These are phyloP conservation scores for Eucera pruinosa DNA, from an alignment of 2,888 invertebrate species.

Conservation along the genomic window DNA sequence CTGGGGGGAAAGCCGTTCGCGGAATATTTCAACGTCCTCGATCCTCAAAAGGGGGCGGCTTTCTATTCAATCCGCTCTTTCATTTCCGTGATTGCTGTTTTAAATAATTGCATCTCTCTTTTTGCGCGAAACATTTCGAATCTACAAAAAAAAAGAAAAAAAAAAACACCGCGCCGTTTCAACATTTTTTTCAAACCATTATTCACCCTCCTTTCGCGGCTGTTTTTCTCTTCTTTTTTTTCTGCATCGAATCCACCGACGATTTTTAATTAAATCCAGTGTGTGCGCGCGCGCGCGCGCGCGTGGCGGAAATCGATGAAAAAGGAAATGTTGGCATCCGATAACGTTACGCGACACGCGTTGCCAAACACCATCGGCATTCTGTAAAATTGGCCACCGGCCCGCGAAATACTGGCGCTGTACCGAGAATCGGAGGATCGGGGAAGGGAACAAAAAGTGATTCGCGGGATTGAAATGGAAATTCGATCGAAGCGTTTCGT, in stretches of 20 bases:
- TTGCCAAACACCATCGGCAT: constrained; percentile 43
- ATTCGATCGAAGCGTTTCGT: constrained; percentile 32
- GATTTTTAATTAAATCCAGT: constrained; percentile 67
- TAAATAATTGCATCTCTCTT: constrained; percentile 81
- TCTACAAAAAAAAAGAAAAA: too few relatives aligned
- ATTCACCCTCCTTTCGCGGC: constrained; percentile 18
- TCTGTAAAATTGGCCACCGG: constrained; percentile 50
- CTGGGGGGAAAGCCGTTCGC: constrained; percentile 77
- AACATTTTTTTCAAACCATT: too few relatives aligned
- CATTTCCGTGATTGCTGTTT: constrained; percentile 83
- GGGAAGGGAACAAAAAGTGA: constrained; percentile 27
- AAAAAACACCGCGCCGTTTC: too few relatives aligned
- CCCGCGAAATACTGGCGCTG: background rate
- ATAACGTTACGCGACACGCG: constrained; percentile 24
- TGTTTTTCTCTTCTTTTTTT: too few relatives aligned
- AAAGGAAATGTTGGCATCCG: constrained; percentile 53
- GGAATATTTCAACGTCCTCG: constrained; percentile 69
- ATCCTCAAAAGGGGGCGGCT: constrained; percentile 25
- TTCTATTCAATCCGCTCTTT: constrained; percentile 77
- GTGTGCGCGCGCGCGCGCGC: background rate
- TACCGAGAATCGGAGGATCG: background rate
- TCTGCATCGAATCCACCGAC: constrained; percentile 26
- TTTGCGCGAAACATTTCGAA: too few relatives aligned
- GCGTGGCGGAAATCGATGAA: constrained; percentile 39
- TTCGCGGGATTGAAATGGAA: constrained; percentile 47